A percentile compares a stretch with the other conserved stretches of the same genome.
phyloP scores from a whole-genome alignment of 2,888 invertebrate species.

The Eutolmus rufibarbis region DNA sequence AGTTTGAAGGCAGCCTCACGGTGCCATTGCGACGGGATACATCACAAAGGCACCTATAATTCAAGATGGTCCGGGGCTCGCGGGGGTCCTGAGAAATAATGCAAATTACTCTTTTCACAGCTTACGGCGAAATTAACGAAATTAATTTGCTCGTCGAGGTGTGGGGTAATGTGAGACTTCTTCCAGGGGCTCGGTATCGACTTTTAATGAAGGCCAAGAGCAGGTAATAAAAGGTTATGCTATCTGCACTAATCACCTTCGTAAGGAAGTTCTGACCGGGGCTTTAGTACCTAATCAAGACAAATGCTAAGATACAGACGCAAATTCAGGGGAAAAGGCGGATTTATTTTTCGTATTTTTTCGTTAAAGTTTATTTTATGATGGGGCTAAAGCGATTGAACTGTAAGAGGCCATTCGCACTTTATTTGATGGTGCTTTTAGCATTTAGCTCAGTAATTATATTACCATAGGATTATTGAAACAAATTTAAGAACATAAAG shows the following conservation, averaged over 20 bases:
- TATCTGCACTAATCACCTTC: not conserved
- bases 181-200: not conserved
- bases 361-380: not conserved
- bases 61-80: not conserved
- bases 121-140: not conserved
- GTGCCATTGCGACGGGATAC: not conserved
- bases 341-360: not conserved
- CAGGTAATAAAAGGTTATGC: not conserved
- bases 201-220: not conserved
- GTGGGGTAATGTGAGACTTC: not conserved
- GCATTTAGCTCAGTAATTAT: not conserved
- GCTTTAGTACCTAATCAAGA: not conserved
- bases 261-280: not conserved
- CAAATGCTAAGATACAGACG: not conserved
- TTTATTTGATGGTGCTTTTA: not conserved
- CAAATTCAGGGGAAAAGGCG: not conserved
- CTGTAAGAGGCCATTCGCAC: not conserved
- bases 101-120: not conserved
- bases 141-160: not conserved
- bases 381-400: not conserved
- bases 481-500: not conserved
- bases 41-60: not conserved
- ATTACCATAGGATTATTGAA: not conserved
- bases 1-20: not conserved
- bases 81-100: not conserved